Evolutionary conservation across 2,113 vertebrate species (phyloP), one percentile per base, ranked within the genome.

Genomic region (Chloropsis cyanopogon): DNA sequence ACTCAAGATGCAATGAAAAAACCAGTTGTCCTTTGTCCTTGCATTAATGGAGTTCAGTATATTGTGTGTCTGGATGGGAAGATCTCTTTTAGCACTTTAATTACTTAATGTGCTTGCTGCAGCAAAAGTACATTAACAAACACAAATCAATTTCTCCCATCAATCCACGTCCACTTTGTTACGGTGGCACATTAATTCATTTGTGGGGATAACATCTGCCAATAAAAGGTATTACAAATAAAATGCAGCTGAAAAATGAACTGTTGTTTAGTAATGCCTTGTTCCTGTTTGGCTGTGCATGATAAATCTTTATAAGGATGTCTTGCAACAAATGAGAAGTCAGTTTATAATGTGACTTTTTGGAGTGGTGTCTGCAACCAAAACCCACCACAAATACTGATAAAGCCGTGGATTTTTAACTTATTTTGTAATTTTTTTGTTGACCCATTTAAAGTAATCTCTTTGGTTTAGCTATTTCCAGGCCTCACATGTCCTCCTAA

Each of bases 171-270:
- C 92, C n/a, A 75, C 70, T 96, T 89, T 60, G 79, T 76, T 91
- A 61, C 12, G 37, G 88, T n/a, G 60, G 87, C 90, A 68, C 65
- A 95, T 71, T 76, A 85, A 96, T 94, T 96, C 76, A 94, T 95
- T 96, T 94, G 46, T 52, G 64, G 72, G 64, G 85, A 82, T 90
- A 93, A 88, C 86, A 56, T 90, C 75, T 94, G 93, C 88, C 94
- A 95, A 84, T 85, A 90, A 95, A 93, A 95, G 72, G 82, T 88
- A 82, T 88, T 90, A 71, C 52, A 90, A 96, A 96, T 78, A 90
- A 95, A 97, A 96, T 57, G 69, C 82, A 84, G 19, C 25, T 86
- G 80, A 94, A 96, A 94, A 97, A 96, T 94, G 60, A 86, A 79
- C 82, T 83, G 47, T 41, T 93, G 41, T 78, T 88, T 72, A 72